A percentile compares a stretch with the other conserved stretches of the same genome.
phyloP scores from a whole-genome alignment of 2,113 vertebrate species.

The Pelusios castaneus region DNA sequence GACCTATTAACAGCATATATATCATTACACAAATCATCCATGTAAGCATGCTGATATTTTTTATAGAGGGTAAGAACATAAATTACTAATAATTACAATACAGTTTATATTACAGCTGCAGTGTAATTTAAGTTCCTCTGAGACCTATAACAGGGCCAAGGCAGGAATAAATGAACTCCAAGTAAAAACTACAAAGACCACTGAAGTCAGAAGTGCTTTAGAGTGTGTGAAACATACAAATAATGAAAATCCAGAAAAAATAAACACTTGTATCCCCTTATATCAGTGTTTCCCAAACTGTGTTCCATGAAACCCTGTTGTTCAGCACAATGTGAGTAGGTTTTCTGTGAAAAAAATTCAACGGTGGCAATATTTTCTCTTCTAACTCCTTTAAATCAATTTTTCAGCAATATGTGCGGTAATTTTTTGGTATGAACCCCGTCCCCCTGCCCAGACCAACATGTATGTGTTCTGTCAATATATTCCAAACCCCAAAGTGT shows the following conservation, averaged over 20 bases:
- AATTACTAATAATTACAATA: constrained; percentile 29
- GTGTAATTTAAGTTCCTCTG: background rate
- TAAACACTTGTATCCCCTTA: background rate
- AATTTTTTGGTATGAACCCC: too few relatives aligned
- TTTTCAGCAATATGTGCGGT: too few relatives aligned
- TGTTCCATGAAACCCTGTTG: too few relatives aligned
- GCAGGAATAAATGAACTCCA: background rate
- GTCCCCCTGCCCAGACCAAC: too few relatives aligned
- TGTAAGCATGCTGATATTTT: constrained; percentile 43
- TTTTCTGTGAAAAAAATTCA: too few relatives aligned
- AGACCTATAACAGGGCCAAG: background rate
- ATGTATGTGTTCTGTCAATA: too few relatives aligned
- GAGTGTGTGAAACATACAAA: background rate
- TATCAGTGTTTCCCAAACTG: too few relatives aligned
- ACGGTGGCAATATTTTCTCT: too few relatives aligned
- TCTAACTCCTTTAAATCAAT: too few relatives aligned
- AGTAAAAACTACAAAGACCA: fast-evolving
- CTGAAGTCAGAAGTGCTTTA: background rate
- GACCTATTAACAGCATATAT: constrained; percentile 54
- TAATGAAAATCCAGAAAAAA: background rate
- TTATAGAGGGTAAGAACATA: constrained; percentile 33
- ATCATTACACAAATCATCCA: constrained; percentile 62
- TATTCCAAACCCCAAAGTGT: too few relatives aligned
- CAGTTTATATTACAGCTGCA: constrained; percentile 28
- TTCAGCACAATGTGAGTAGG: too few relatives aligned